Conservation (phyloP, 2,888 invertebrate genomes). For the Loripinus fragilis region DNA sequence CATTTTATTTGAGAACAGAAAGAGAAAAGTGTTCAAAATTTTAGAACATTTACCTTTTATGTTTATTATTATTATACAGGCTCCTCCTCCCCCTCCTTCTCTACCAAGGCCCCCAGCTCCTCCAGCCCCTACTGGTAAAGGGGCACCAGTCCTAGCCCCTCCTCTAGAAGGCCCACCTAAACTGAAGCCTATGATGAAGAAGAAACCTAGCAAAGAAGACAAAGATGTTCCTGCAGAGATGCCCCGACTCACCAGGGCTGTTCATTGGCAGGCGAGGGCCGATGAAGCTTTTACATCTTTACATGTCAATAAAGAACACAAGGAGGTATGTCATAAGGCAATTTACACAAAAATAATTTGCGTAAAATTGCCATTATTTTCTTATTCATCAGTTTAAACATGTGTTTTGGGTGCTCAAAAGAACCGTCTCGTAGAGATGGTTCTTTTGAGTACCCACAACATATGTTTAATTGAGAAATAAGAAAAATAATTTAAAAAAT, state of each 20-base stretch:
- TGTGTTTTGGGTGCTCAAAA: too few species aligned
- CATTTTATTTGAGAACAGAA: too few species aligned
- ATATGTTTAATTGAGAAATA: too few species aligned
- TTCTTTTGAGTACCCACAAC: too few species aligned
- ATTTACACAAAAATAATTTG: too few species aligned
- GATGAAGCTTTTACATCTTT: constrained; percentile 77
- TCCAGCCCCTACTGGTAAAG: constrained; percentile 16
- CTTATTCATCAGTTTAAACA: too few species aligned
- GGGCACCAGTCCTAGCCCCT: background rate
- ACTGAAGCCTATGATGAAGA: constrained; percentile 48
- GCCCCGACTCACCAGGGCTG: constrained; percentile 70
- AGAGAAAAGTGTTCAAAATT: too few species aligned
- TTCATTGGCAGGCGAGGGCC: constrained; percentile 74
- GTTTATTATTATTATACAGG: background rate
- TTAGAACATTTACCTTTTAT: too few species aligned
- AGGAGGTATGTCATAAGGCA: constrained; percentile 69
- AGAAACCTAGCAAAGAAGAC: constrained; percentile 26
- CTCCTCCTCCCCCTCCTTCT: background rate
- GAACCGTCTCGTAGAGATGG: too few species aligned
- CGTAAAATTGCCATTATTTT: too few species aligned
- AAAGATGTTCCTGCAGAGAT: constrained; percentile 53
- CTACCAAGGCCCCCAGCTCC: too few species aligned
- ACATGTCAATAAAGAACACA: constrained; percentile 77
- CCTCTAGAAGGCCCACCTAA: constrained; percentile 57
- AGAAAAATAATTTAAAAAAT: too few species aligned